A percentile compares a stretch with the other conserved stretches of the same genome.
Evolutionary conservation across 1,140 invertebrate genomes (phyloP).

Genomic region (Tetranychus urticae): DNA sequence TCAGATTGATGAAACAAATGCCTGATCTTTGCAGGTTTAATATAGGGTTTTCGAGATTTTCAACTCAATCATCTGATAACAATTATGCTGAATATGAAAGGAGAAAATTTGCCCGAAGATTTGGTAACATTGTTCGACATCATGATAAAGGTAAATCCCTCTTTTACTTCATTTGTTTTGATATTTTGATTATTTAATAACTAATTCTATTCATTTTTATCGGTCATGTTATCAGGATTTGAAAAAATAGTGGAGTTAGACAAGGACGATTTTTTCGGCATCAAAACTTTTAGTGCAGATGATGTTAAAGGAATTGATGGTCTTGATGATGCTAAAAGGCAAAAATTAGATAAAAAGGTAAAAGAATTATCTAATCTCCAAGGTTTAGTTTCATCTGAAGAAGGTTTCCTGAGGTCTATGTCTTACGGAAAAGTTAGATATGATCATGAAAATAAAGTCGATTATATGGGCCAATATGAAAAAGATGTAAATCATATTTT

Average conservation of each 20-base stretch:
- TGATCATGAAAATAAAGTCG: slow-evolving; percentile 9
- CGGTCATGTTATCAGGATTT: neutral
- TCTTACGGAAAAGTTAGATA: slow-evolving; percentile 8
- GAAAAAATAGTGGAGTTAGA: neutral
- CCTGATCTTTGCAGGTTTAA: no score
- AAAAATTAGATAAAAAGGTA: neutral
- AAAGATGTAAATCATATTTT: neutral
- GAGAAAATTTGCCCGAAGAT: neutral
- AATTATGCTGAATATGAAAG: neutral
- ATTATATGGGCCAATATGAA: slow-evolving; percentile 10
- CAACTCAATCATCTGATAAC: neutral
- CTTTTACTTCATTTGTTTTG: neutral
- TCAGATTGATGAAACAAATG: no score
- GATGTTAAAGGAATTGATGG: neutral
- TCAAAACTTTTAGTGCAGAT: neutral
- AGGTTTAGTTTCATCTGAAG: no score
- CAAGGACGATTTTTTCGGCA: no score
- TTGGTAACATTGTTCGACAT: neutral
- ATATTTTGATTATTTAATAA: neutral
- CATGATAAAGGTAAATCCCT: neutral
- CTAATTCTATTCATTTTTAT: neutral
- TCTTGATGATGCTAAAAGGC: neutral
- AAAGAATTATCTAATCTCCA: neutral
- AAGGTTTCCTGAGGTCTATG: neutral
- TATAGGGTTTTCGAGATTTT: no score